Evolutionary conservation across 2,113 vertebrate species (phyloP), one percentile per base, ranked within the genome.

Genomic region (Chionis minor): DNA sequence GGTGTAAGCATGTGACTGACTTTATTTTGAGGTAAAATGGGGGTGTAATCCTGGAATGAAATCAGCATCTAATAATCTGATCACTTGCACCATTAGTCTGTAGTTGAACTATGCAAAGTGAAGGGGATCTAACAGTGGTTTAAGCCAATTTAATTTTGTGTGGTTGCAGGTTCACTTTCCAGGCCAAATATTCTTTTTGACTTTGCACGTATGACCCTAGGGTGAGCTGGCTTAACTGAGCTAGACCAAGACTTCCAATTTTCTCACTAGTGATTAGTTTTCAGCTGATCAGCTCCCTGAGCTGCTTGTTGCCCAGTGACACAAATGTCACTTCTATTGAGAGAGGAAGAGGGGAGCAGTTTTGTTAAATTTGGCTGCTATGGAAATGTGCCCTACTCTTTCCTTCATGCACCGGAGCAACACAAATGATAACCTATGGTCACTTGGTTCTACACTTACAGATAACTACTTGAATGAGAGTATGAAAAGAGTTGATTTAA

Each of bases 281-380:
- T 66, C 49, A 73, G 62, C 28, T 0, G 0, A 24, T 66, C 0
- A 1, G 19, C 20, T 59, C 22, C 51, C 12, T 28, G 55, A 70
- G 27, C 63, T 92, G 33, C 28, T 71, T 22, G 9, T 44, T 81
- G 69, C 32, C 40, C 7, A 10, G 22, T 90, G 65, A 55, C 28
- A 40, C 20, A 54, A 33, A 35, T 28, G 21, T 35, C 30, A 9
- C 10, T 14, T 54, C 11, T 28, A 6, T 26, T 17, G 45, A 54
- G 62, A 63, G 17, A 47, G n/a, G 47, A 44, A 69, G 23, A 78
- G 17, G 12, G 14, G 30, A 55, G 32, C 12, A 24, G 5, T 73
- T 80, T 33, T 83, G 10, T 52, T 52, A 52, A 27, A 54, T 7
- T 7, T 2, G 16, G 2, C 44, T 32, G 5, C 44, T 61, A 19